Conservation (phyloP, 2,113 vertebrate species). For the Saiga tatarica region DNA sequence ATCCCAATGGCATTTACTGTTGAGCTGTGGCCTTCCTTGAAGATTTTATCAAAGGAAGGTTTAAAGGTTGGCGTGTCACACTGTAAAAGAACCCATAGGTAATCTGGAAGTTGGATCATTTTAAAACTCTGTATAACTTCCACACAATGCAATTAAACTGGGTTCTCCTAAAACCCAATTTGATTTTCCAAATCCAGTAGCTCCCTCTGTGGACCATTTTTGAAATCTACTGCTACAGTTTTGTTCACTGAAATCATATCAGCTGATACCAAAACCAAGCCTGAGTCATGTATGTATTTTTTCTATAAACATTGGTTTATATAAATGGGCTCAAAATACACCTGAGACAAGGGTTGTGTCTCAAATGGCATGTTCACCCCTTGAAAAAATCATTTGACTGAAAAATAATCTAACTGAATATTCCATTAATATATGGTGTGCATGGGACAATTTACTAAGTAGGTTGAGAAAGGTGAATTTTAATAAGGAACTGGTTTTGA, state of each 20-base stretch:
- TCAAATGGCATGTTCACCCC: not conserved
- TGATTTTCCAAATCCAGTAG: slow-evolving; percentile 40
- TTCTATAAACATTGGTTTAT: slow-evolving; percentile 41
- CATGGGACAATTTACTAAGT: slow-evolving; percentile 63
- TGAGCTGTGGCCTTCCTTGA: not conserved
- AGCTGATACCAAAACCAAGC: slow-evolving; percentile 1
- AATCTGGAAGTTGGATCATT: not conserved
- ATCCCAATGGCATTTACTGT: not conserved
- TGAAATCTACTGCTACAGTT: not conserved
- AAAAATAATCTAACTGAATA: slow-evolving; percentile 71
- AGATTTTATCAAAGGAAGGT: not conserved
- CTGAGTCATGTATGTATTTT: slow-evolving; percentile 16
- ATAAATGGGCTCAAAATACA: slow-evolving; percentile 43
- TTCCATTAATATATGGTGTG: slow-evolving; percentile 69
- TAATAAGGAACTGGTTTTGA: slow-evolving; percentile 68
- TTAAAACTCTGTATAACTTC: not conserved
- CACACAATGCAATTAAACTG: not conserved
- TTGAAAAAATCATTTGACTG: slow-evolving; percentile 64
- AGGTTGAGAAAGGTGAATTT: slow-evolving; percentile 61
- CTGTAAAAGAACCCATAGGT: not conserved
- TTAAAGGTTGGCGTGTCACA: not conserved
- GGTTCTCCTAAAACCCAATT: not conserved
- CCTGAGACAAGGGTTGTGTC: slow-evolving; percentile 25
- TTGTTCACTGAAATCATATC: not conserved
- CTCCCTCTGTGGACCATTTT: slow-evolving; percentile 13